A percentile compares a stretch with the other conserved stretches of the same genome.
Conservation (phyloP, 2,113 vertebrate genomes). For the Bos indicus region DNA sequence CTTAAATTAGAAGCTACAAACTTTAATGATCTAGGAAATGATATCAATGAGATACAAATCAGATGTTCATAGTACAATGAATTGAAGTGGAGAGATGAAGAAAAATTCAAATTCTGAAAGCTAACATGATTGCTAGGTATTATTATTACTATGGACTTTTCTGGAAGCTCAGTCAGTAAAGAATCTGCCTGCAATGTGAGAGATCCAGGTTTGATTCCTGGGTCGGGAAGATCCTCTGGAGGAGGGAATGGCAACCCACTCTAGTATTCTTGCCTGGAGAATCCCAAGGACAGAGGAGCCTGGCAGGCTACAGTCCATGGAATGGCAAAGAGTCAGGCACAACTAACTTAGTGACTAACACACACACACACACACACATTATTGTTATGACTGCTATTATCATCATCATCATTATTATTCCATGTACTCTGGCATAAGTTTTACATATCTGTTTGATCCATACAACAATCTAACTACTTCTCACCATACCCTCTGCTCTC, state of each 20-base stretch:
- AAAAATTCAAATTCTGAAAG: neutral
- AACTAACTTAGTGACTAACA: neutral
- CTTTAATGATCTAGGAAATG: neutral
- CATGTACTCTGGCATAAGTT: neutral
- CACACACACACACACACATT: neutral
- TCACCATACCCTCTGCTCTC: neutral
- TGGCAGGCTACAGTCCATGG: neutral
- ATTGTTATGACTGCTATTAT: neutral
- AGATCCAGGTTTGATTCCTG: neutral
- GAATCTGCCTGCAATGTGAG: neutral
- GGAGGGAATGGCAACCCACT: neutral
- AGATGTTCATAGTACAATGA: neutral
- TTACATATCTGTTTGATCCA: neutral
- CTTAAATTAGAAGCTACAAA: neutral
- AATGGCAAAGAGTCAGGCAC: neutral
- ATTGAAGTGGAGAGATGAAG: neutral
- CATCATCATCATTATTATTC: neutral
- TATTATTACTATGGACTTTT: neutral
- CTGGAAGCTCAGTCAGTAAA: neutral
- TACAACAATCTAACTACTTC: neutral
- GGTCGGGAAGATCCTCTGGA: neutral
- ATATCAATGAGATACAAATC: neutral
- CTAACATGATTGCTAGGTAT: neutral
- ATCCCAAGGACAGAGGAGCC: neutral
- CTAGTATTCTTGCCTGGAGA: neutral